These are phyloP conservation scores for Limnephilus lunatus DNA, from an alignment of 2,888 invertebrate genomes.

Conservation along the genomic window DNA sequence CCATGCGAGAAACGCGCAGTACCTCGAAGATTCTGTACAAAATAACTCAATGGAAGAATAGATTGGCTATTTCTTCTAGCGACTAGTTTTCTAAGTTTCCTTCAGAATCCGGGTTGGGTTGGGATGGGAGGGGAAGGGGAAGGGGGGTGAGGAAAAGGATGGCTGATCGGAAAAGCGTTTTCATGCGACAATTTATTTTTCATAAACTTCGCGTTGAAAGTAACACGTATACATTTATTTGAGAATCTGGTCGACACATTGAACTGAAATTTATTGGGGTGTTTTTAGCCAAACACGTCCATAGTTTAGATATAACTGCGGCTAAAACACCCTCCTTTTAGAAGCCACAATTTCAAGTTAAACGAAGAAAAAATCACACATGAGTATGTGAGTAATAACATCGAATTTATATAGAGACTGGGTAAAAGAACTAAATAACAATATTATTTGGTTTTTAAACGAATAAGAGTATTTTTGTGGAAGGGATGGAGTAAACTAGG, in stretches of 20 bases:
- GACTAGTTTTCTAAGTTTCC: constrained; percentile 57
- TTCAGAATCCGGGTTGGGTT: constrained; percentile 21
- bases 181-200: constrained; percentile 53
- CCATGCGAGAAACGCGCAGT: background rate
- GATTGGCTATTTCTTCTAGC: constrained; percentile 63
- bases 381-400: background rate
- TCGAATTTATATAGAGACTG: background rate
- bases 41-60: constrained; percentile 58
- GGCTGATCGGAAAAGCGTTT: constrained; percentile 37
- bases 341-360: constrained; percentile 32
- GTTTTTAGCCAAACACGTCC: constrained; percentile 8
- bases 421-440: background rate
- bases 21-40: background rate
- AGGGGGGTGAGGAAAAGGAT: background rate
- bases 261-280: constrained; percentile 30
- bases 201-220: constrained; percentile 41
- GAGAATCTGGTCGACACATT: background rate
- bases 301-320: constrained; percentile 19
- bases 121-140: background rate
- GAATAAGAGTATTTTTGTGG: no score
- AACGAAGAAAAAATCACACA: background rate
- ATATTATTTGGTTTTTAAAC: no score
- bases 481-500: no score
- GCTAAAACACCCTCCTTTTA: background rate
- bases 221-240: constrained; percentile 36